These are phyloP conservation scores for Micrasema minimum DNA, from an alignment of 1,140 invertebrate species.

Conservation along the genomic window DNA sequence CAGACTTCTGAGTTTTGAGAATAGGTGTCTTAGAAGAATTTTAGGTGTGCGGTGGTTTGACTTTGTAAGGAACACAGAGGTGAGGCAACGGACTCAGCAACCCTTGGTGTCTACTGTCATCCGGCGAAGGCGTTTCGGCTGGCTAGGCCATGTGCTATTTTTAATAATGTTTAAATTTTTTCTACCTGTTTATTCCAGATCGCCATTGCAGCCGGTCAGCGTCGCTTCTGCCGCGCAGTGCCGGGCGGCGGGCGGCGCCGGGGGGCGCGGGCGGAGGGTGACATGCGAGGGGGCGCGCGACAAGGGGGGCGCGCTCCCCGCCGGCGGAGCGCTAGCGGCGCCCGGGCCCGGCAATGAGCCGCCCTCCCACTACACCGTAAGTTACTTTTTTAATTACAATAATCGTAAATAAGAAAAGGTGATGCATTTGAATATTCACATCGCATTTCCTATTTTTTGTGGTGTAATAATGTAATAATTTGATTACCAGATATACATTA, in stretches of 20 bases:
- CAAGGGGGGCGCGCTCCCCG: constrained; percentile 62
- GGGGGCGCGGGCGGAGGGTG: constrained; percentile 57
- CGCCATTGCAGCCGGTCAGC: background rate
- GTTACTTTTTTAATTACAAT: no score
- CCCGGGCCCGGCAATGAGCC: constrained; percentile 66
- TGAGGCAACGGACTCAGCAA: no score
- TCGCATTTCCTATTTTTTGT: background rate
- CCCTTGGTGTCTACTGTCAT: no score
- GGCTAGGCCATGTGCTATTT: no score
- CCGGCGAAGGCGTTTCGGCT: no score
- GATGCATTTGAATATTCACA: background rate
- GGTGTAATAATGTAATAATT: background rate
- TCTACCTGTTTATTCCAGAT: no score
- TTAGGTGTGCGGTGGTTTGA: no score
- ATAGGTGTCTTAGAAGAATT: no score
- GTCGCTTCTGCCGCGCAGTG: constrained; percentile 45
- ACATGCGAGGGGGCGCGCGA: constrained; percentile 33
- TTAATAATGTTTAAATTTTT: no score
- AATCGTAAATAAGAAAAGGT: no score
- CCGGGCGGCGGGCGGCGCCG: constrained; percentile 53
- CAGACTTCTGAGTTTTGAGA: no score
- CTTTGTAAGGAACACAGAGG: no score
- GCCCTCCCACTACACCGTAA: constrained; percentile 66
- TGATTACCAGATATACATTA: background rate
- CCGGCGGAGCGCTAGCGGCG: constrained; percentile 60